A percentile compares a stretch with the other conserved stretches of the same genome.
Conservation (phyloP, 1,140 invertebrate genomes). For the Drosophila arawakana region DNA sequence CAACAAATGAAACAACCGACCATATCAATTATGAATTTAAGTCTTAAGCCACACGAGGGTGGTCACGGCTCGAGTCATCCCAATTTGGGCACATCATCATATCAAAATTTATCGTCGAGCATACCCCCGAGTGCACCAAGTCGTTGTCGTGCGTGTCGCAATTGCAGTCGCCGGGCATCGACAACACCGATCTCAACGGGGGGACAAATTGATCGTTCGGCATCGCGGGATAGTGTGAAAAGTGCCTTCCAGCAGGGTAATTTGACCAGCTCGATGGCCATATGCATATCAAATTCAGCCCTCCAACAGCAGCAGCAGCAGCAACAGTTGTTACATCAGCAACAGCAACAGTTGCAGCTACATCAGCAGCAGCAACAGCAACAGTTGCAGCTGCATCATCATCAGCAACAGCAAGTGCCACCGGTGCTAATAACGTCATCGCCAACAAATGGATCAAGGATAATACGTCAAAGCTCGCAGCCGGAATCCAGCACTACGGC, state of each 20-base stretch:
- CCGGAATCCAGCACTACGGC: conserved; percentile 90
- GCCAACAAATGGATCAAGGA: conserved; percentile 88
- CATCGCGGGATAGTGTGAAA: conserved; percentile 89
- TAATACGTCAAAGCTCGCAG: conserved; percentile 95
- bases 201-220: conserved; percentile 89
- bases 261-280: conserved; percentile 73
- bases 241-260: conserved; percentile 86
- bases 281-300: conserved; percentile 67
- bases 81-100: conserved; percentile 79
- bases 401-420: conserved; percentile 85
- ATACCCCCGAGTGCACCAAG: conserved; percentile 84
- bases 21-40: conserved; percentile 79
- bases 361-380: conserved; percentile 30
- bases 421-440: conserved; percentile 90
- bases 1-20: conserved; percentile 69
- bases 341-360: conserved; percentile 36
- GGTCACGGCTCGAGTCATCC: conserved; percentile 85
- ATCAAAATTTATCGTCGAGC: conserved; percentile 87
- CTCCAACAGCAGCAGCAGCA: conserved; percentile 66
- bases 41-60: conserved; percentile 51
- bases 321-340: conserved; percentile 52
- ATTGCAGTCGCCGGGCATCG: conserved; percentile 90
- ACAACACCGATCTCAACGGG: conserved; percentile 89
- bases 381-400: conserved; percentile 34
- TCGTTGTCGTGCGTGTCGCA: conserved; percentile 87